Conservation (phyloP, 2,888 invertebrate species). For the Eilema caniola region DNA sequence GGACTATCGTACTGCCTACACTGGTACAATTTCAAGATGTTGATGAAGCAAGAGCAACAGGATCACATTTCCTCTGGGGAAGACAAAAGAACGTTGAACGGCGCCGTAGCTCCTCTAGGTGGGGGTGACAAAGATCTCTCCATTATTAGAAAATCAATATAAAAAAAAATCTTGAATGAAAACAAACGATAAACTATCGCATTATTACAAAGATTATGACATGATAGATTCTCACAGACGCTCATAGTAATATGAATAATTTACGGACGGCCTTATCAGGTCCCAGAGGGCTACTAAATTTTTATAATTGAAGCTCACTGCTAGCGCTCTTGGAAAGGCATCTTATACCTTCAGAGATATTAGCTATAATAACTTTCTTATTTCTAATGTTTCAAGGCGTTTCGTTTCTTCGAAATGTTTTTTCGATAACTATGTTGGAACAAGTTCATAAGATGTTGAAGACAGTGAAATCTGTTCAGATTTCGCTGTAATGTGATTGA, state of each 20-base stretch:
- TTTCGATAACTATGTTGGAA: background rate
- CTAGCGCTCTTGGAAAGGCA: conserved; percentile 21
- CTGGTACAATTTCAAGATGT: no score
- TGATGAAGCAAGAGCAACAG: no score
- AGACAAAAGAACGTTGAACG: no score
- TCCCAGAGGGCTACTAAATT: conserved; percentile 69
- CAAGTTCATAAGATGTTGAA: background rate
- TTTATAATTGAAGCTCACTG: conserved; percentile 68
- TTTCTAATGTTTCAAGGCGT: conserved; percentile 17
- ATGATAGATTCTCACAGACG: conserved; percentile 39
- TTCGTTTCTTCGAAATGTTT: conserved; percentile 5
- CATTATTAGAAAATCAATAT: no score
- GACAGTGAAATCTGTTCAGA: no score
- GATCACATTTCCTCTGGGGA: no score
- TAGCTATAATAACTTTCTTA: conserved; percentile 19
- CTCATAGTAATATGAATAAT: conserved; percentile 57
- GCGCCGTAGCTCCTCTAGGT: no score
- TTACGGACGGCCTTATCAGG: conserved; percentile 60
- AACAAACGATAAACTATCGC: conserved; percentile 20
- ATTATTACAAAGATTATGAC: conserved; percentile 34
- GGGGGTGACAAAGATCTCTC: no score
- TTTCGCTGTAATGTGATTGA: no score
- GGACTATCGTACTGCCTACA: no score
- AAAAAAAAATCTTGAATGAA: conserved; percentile 22
- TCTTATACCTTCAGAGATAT: conserved; percentile 18